Evolutionary conservation across 2,888 invertebrate genomes (phyloP), one percentile per base, ranked within the genome.

Genomic region (Perdita meconis): DNA sequence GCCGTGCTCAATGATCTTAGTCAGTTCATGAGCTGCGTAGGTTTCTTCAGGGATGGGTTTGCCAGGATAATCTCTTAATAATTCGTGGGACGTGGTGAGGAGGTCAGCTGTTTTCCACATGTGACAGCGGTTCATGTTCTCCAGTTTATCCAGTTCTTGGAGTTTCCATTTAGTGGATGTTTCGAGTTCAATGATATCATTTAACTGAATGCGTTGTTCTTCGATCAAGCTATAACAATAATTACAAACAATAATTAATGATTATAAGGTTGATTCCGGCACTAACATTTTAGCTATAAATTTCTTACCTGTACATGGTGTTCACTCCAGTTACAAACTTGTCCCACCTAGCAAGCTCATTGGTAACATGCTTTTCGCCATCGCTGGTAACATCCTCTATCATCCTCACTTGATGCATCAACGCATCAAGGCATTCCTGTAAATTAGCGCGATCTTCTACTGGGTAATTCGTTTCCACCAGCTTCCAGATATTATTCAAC

Each of bases 1-100:
- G 22, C 94, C 93, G 81, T 95, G 95, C 82, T 96, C 96, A 6
- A 96, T 93, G 83, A 95, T 94, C 89, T 95, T 95, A 0, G 95
- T 95, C 19, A 94, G 93, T 82, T 97, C 96, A 74, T 95, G 95
- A 50, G 95, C 94, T 12, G 91, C 90, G 88, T 95, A 96, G 0
- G 96, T 93, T 81, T 95, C 95, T 59, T 94, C 92, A 0, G 97
- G 96, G 65, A 96, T 94, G 86, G 95, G 94, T 80, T 94, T 95
- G 26, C 94, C 95, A 0, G 96, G 96, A 89, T 96, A 96, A 82
- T 95, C 94, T 81, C 95, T 94, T 60, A 96, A 92, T 51, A 97
- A 92, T 59, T 93, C 93, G 70, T 95, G 94, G 24, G 95, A 95
- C 13, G 93, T 93, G 44, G 94, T 94, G 59, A 96, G 94, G 24